Evolutionary conservation across 2,888 invertebrate species (phyloP).

Genomic region (Pollenia amentaria): DNA sequence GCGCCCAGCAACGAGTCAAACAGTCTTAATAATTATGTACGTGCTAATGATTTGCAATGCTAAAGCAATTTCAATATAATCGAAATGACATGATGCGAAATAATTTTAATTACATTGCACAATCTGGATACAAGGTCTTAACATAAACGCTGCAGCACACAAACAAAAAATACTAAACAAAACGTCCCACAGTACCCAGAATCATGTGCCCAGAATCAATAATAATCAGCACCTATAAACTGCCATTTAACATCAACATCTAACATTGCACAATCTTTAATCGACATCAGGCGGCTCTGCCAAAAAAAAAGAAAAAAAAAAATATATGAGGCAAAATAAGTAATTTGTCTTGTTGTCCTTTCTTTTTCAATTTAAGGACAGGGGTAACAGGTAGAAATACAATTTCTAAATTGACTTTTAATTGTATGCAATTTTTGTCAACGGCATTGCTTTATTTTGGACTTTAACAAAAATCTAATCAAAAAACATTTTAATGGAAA

Average conservation of each 20-base stretch:
- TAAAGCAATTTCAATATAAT: conserved; percentile 64
- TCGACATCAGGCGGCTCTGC: conserved; percentile 11
- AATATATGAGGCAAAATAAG: not conserved
- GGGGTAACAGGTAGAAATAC: not conserved
- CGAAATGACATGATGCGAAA: conserved; percentile 66
- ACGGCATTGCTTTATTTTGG: not conserved
- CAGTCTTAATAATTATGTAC: conserved; percentile 59
- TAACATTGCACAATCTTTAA: conserved; percentile 29
- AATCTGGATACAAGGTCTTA: conserved; percentile 40
- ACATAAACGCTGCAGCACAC: conserved; percentile 6
- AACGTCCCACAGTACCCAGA: not conserved
- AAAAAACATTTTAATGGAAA: conserved; percentile 16
- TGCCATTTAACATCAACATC: conserved; percentile 41
- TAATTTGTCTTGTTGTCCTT: conserved; percentile 17
- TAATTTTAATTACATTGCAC: conserved; percentile 69
- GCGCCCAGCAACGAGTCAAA: not conserved
- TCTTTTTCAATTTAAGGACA: not conserved
- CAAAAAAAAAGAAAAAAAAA: conserved; percentile 25
- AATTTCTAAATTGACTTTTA: conserved; percentile 46
- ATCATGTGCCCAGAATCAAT: conserved; percentile 47
- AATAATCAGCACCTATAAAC: conserved; percentile 58
- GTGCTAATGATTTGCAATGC: conserved; percentile 62
- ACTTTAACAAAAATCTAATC: conserved; percentile 17
- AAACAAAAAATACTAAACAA: not conserved
- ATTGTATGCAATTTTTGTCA: conserved; percentile 27